Conservation (phyloP, 2,888 invertebrate genomes). For the Conistra vaccinii region DNA sequence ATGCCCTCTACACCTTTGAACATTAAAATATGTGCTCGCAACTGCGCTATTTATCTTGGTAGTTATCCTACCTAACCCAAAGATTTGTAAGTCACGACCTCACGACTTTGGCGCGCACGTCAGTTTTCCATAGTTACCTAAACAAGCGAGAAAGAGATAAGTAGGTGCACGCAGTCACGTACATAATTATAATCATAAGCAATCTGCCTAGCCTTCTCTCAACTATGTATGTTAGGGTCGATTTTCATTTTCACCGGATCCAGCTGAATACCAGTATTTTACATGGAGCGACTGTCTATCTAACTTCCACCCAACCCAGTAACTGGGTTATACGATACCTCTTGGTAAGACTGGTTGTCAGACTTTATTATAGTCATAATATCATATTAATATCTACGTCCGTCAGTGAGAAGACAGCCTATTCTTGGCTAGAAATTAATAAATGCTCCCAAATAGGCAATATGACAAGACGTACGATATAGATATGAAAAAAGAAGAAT, state of each 20-base stretch:
- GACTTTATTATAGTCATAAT: not conserved
- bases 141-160: not conserved
- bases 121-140: not conserved
- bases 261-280: too few relatives aligned
- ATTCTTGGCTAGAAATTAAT: not conserved
- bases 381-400: not conserved
- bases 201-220: too few relatives aligned
- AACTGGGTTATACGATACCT: too few relatives aligned
- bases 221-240: too few relatives aligned
- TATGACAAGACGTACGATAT: not conserved
- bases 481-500: not conserved
- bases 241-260: too few relatives aligned
- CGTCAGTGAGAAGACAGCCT: not conserved
- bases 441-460: not conserved
- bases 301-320: too few relatives aligned
- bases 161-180: constrained; percentile 6
- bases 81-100: constrained; percentile 8
- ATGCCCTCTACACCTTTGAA: constrained; percentile 39
- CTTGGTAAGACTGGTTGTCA: too few relatives aligned
- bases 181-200: not conserved
- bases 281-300: too few relatives aligned
- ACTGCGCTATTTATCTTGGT: not conserved
- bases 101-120: not conserved
- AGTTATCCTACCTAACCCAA: not conserved
- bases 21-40: not conserved